Percentiles rank a stretch among this genome's conserved stretches.
phyloP scores from a whole-genome alignment of 2,888 invertebrate genomes.

The Flabesymbios commensalis region DNA sequence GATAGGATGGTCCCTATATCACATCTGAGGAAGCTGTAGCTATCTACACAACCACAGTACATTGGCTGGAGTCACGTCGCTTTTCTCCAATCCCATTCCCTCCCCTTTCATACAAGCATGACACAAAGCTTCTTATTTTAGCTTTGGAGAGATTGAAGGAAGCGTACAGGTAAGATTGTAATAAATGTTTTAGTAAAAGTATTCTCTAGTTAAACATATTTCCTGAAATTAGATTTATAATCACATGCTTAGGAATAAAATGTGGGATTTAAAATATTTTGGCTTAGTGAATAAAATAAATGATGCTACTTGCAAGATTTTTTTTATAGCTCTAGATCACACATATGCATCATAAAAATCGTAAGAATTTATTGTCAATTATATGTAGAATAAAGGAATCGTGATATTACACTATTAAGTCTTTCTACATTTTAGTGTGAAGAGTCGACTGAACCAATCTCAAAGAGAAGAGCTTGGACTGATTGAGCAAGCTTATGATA shows the following conservation, averaged over 20 bases:
- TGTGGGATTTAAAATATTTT: no score
- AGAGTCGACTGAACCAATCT: constrained; percentile 95
- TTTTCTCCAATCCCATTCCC: constrained; percentile 99
- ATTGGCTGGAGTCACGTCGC: constrained; percentile 97
- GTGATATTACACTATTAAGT: no score
- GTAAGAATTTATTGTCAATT: no score
- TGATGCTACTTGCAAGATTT: no score
- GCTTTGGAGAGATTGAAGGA: constrained; percentile 96
- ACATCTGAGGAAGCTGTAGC: constrained; percentile 99
- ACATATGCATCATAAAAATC: no score
- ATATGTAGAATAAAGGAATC: no score
- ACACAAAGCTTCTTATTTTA: constrained; percentile 95
- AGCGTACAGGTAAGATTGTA: constrained; percentile 83
- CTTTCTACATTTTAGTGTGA: constrained; percentile 73
- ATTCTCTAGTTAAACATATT: no score
- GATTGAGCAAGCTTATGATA: constrained; percentile 99
- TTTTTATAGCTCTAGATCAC: no score
- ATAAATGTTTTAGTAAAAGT: no score
- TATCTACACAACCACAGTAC: constrained; percentile 99
- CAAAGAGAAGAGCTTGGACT: constrained; percentile 97
- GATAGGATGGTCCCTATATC: constrained; percentile 97
- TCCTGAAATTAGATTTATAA: no score
- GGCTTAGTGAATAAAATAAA: no score
- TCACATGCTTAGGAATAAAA: no score
- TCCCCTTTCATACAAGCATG: constrained; percentile 98